A percentile compares a stretch with the other conserved stretches of the same genome.
Evolutionary conservation across 2,113 vertebrate species (phyloP).

Genomic region (Lipophrys pholis): DNA sequence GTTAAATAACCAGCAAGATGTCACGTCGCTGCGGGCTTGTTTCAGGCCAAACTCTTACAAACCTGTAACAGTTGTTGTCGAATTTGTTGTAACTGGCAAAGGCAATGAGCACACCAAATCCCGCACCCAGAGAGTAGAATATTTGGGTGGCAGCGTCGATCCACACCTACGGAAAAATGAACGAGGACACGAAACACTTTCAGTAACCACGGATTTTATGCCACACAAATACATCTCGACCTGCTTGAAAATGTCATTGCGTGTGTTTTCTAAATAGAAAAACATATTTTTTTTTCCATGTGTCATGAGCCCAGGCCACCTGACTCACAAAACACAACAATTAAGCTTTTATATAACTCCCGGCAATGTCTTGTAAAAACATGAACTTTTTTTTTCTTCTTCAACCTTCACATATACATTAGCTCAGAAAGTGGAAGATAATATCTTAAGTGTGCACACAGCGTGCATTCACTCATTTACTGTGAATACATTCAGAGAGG

Average conservation of each 20-base stretch:
- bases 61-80: slow-evolving; percentile 99
- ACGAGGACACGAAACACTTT: neutral
- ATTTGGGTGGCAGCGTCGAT: slow-evolving; percentile 99
- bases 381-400: slow-evolving; percentile 29
- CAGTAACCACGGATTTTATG: too few relatives aligned
- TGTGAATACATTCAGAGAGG: slow-evolving; percentile 4
- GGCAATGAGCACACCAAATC: slow-evolving; percentile 97
- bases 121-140: slow-evolving; percentile 97
- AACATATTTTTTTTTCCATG: neutral
- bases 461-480: slow-evolving; percentile 25
- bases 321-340: slow-evolving; percentile 11
- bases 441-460: slow-evolving; percentile 8
- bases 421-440: slow-evolving; percentile 16
- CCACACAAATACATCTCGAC: too few relatives aligned
- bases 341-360: neutral
- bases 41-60: slow-evolving; percentile 20
- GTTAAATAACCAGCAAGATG: slow-evolving; percentile 20
- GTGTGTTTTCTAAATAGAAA: neutral
- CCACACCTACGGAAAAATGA: slow-evolving; percentile 88
- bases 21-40: slow-evolving; percentile 6
- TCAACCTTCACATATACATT: slow-evolving; percentile 13
- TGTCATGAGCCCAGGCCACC: neutral
- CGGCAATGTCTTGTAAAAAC: slow-evolving; percentile 19
- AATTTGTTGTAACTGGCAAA: slow-evolving; percentile 99
- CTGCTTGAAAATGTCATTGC: too few relatives aligned